These are phyloP conservation scores for Trichonephila clavata DNA, from an alignment of 1,140 invertebrate genomes.

Conservation along the genomic window DNA sequence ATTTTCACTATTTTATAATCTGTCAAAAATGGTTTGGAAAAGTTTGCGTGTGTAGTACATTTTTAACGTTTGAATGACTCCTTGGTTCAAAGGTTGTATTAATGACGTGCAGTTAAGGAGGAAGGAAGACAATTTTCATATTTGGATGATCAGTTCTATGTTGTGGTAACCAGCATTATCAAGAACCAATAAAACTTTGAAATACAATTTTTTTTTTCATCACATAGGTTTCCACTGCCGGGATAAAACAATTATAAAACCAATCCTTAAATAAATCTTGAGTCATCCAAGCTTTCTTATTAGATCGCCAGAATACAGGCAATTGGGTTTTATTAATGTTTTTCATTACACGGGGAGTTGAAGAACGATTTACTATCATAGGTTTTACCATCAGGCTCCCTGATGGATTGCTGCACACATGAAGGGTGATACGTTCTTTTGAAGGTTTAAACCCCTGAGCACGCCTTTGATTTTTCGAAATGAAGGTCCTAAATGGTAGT, in stretches of 20 bases:
- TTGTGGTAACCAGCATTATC: constrained; percentile 76
- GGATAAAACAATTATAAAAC: constrained; percentile 78
- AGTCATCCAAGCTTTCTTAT: constrained; percentile 82
- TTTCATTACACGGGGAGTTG: constrained; percentile 80
- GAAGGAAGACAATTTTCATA: constrained; percentile 75
- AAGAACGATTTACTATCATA: constrained; percentile 81
- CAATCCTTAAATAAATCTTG: constrained; percentile 80
- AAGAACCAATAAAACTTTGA: constrained; percentile 77
- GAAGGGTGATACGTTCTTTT: constrained; percentile 82
- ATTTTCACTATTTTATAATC: constrained; percentile 6
- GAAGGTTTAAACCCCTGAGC: constrained; percentile 81
- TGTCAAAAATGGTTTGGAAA: constrained; percentile 29
- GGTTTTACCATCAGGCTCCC: constrained; percentile 81
- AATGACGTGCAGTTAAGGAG: constrained; percentile 72
- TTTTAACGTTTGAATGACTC: constrained; percentile 78
- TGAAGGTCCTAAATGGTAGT: constrained; percentile 81
- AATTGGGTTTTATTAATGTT: constrained; percentile 79
- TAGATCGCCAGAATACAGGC: constrained; percentile 81
- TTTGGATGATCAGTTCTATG: constrained; percentile 71
- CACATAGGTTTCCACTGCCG: constrained; percentile 65
- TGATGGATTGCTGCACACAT: constrained; percentile 81
- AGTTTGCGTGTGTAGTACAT: constrained; percentile 69
- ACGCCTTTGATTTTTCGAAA: constrained; percentile 80
- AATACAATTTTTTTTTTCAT: constrained; percentile 70
- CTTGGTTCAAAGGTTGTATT: constrained; percentile 78